Base-by-base conservation (phyloP, 2,888 invertebrate genomes). In the Drosophila buzzatii region DNA sequence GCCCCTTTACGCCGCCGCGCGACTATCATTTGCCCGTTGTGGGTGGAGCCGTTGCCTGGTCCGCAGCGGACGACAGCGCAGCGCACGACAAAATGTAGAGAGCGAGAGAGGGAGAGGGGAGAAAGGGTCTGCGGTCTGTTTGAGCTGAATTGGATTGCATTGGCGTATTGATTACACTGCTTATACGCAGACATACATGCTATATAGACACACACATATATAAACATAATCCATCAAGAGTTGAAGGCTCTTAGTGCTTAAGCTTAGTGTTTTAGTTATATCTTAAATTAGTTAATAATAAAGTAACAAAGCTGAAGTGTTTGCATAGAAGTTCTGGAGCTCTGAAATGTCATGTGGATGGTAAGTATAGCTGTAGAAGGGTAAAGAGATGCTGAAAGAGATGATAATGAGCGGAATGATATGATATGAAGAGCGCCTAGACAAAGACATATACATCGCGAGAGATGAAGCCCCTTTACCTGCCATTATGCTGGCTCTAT, bases 1-100 rank as follows among this genome's bases (percentile, higher is more conserved):
- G 94, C 85, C 96, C 96, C 65, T 95, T 94, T 68, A 96, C 96
- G 89, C 96, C 96, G 18, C 96, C 96, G 14, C 96, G 97, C 92
- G 97, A 97, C 92, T 97, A 97, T 92, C 94, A 96, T 83, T 95
- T 91, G 77, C 71, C 96, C 74, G 95, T 96, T 66, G 74, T 79
- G 58, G 76, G 87, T 14, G 79, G 70, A 41, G 70, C 71, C 41
- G 62, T 90, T 77, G 70, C 61, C 95, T 76, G 83, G 83, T 70
- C 81, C 76, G 95, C 95, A 52, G 90, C 80, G 12, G 94, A 94
- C 63, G 94, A 90, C 47, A 73, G 68, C 39, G 62, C 81, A 39
- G 52, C 79, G 58, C 85, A 85, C 45, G 85, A 85, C 63, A 85
- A 89, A 72, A 76, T 85, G 67, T 85, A 62, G 74, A 27, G 33